phyloP scores from a whole-genome alignment of 1,140 invertebrate genomes.

The Orchestia grillus region DNA sequence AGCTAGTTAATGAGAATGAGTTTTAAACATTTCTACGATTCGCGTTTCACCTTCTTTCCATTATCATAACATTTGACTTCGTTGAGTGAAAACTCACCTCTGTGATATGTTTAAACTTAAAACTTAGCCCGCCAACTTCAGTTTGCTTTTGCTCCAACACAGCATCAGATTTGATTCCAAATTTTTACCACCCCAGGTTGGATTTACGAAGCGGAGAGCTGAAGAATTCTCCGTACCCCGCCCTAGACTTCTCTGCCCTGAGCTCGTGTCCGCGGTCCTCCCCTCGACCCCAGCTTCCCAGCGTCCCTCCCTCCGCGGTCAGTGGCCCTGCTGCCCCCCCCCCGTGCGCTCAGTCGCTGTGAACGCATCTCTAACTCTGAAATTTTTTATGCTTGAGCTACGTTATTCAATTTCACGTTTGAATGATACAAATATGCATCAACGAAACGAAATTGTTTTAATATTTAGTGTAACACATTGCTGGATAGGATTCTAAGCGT shows the following conservation, averaged over 20 bases:
- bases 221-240: conserved; percentile 61
- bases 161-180: not conserved
- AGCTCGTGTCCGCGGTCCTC: conserved; percentile 66
- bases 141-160: not conserved
- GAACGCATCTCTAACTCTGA: no score
- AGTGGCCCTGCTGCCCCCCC: not conserved
- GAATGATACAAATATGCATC: not conserved
- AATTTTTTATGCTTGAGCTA: no score
- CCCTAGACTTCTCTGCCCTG: conserved; percentile 62
- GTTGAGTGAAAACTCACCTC: not conserved
- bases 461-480: not conserved
- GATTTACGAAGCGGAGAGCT: conserved; percentile 63
- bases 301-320: conserved; percentile 68
- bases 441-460: not conserved
- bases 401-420: no score
- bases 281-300: conserved; percentile 66
- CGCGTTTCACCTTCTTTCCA: not conserved
- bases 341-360: no score
- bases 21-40: not conserved
- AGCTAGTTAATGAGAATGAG: not conserved
- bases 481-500: not conserved
- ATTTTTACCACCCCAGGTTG: conserved; percentile 49
- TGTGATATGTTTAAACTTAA: not conserved
- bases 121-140: not conserved
- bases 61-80: not conserved